phyloP scores from a whole-genome alignment of 1,140 invertebrate genomes.

The Zaprionus gabonicus region DNA sequence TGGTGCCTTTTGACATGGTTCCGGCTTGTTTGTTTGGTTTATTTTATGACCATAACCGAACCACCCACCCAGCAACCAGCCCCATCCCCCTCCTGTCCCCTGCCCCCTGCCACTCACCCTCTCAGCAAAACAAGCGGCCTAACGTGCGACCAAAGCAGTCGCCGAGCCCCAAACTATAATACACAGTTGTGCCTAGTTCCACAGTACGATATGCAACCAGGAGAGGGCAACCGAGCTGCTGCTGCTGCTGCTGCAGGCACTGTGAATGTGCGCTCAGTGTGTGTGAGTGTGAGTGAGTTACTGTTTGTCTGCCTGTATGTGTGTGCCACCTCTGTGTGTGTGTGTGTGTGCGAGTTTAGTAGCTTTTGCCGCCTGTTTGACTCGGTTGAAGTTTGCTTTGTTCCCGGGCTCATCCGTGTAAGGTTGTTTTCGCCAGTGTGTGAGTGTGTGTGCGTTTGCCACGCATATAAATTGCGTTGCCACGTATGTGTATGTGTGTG shows the following conservation, averaged over 20 bases:
- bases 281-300: constrained; percentile 10
- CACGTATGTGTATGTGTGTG: constrained; percentile 26
- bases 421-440: constrained; percentile 19
- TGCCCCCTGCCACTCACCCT: constrained; percentile 13
- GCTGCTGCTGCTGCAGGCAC: constrained; percentile 38
- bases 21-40: constrained; percentile 83
- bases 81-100: background rate
- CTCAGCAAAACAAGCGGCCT: constrained; percentile 3
- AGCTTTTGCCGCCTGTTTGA: constrained; percentile 80
- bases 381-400: constrained; percentile 69
- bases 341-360: constrained; percentile 66
- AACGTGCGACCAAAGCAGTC: constrained; percentile 19
- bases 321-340: constrained; percentile 29
- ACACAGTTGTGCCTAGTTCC: constrained; percentile 24
- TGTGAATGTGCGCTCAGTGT: constrained; percentile 7
- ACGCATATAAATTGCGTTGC: constrained; percentile 73
- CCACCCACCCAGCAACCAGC: constrained; percentile 36
- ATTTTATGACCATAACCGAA: constrained; percentile 82
- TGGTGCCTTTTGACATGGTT: constrained; percentile 79
- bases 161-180: constrained; percentile 37
- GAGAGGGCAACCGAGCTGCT: constrained; percentile 18
- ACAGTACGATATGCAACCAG: constrained; percentile 15
- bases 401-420: constrained; percentile 29
- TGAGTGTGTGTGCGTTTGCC: constrained; percentile 46
- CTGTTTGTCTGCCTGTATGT: constrained; percentile 7